phyloP scores from a whole-genome alignment of 2,113 vertebrate species.

The Oreocharis arfaki region DNA sequence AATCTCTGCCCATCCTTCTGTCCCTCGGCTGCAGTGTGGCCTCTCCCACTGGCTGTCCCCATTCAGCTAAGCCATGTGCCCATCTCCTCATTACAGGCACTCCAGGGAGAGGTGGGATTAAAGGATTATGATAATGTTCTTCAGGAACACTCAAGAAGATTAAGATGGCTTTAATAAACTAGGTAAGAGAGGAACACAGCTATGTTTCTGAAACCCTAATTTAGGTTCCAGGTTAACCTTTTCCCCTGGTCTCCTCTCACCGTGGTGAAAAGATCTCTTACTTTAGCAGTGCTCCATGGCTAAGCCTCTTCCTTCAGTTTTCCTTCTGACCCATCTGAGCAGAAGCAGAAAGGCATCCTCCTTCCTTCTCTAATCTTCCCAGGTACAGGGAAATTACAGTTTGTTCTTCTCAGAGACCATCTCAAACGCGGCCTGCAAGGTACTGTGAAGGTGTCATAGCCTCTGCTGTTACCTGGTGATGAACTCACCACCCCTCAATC shows the following conservation, averaged over 20 bases:
- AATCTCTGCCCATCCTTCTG: background rate
- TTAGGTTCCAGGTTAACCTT: constrained; percentile 54
- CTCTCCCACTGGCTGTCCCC: constrained; percentile 35
- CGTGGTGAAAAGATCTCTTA: background rate
- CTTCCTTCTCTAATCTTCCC: background rate
- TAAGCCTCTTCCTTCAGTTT: background rate
- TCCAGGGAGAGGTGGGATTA: constrained; percentile 64
- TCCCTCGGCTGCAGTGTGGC: background rate
- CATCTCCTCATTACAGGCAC: constrained; percentile 58
- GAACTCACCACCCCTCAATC: background rate
- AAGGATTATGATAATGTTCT: constrained; percentile 68
- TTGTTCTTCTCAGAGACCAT: background rate
- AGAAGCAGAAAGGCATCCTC: background rate
- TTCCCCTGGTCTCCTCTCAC: background rate
- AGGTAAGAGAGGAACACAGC: constrained; percentile 26
- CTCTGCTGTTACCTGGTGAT: background rate
- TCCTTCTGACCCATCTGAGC: background rate
- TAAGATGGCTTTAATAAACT: constrained; percentile 66
- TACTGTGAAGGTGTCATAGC: background rate
- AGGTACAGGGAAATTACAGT: background rate
- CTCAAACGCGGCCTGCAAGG: background rate
- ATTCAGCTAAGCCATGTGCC: constrained; percentile 45
- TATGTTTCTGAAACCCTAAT: constrained; percentile 49
- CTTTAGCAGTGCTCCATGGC: background rate
- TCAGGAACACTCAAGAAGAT: constrained; percentile 61